phyloP scores from a whole-genome alignment of 2,113 vertebrate species.

The Lophura nycthemera region DNA sequence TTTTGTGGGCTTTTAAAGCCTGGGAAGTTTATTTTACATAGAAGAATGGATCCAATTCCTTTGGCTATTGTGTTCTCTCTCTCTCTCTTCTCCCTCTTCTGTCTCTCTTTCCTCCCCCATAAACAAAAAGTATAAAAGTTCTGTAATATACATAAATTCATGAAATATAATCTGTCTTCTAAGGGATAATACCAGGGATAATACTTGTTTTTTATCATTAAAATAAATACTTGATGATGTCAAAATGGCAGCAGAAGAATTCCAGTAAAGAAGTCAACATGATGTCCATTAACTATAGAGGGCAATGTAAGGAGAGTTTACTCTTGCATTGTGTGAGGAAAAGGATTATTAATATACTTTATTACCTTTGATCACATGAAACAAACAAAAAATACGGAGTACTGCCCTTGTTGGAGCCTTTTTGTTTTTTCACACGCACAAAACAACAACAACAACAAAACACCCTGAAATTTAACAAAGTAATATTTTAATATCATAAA shows the following conservation, averaged over 20 bases:
- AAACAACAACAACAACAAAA: neutral
- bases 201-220: neutral
- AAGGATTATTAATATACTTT: neutral
- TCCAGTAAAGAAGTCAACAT: constrained; percentile 7
- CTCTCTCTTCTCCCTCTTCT: neutral
- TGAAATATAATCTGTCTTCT: neutral
- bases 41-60: neutral
- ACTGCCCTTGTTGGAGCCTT: neutral
- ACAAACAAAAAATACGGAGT: neutral
- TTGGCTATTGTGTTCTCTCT: neutral
- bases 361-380: neutral
- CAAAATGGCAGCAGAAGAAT: neutral
- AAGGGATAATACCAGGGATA: neutral
- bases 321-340: neutral
- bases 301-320: neutral
- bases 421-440: neutral
- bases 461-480: neutral
- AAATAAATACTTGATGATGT: neutral
- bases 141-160: neutral
- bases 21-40: neutral
- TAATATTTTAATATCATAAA: neutral
- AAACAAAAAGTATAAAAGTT: neutral
- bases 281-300: neutral
- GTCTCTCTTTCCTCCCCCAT: neutral
- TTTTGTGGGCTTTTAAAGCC: neutral